phyloP scores from a whole-genome alignment of 2,888 invertebrate genomes.

The Meta bourneti region DNA sequence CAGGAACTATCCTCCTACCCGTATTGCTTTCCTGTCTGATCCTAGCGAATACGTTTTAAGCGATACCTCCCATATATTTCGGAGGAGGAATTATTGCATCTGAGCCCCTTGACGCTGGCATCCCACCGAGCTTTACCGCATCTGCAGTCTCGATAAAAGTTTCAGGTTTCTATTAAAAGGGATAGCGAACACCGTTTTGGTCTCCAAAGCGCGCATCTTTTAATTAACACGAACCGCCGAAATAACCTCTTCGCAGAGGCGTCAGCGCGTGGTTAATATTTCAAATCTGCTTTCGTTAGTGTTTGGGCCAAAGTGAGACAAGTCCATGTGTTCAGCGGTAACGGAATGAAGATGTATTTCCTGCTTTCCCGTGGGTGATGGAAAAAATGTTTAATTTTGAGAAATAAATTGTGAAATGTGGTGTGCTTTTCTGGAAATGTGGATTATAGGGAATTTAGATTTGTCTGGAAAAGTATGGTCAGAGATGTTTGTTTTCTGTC shows the following conservation, averaged over 20 bases:
- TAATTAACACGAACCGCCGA: neutral
- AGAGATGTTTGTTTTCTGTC: no score
- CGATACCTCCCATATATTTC: neutral
- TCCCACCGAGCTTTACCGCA: neutral
- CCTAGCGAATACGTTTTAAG: neutral
- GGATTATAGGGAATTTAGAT: neutral
- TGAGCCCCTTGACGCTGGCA: neutral
- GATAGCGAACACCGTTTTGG: neutral
- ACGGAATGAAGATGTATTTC: neutral
- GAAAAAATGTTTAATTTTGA: neutral
- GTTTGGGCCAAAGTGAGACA: neutral
- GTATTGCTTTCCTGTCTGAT: no score
- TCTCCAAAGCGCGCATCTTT: neutral
- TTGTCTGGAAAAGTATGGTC: neutral
- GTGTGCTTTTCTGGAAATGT: neutral
- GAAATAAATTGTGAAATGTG: neutral
- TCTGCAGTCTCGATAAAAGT: slow-evolving; percentile 13
- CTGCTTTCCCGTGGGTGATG: neutral
- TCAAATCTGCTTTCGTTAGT: neutral
- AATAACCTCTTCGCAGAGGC: neutral
- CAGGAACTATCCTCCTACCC: no score
- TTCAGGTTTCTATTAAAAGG: slow-evolving; percentile 30
- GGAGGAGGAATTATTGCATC: neutral
- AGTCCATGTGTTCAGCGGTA: neutral
- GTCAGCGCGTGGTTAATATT: slow-evolving; percentile 3